A percentile compares a stretch with the other conserved stretches of the same genome.
Evolutionary conservation across 2,113 vertebrate genomes (phyloP).

Genomic region (Gymnarchus niloticus): DNA sequence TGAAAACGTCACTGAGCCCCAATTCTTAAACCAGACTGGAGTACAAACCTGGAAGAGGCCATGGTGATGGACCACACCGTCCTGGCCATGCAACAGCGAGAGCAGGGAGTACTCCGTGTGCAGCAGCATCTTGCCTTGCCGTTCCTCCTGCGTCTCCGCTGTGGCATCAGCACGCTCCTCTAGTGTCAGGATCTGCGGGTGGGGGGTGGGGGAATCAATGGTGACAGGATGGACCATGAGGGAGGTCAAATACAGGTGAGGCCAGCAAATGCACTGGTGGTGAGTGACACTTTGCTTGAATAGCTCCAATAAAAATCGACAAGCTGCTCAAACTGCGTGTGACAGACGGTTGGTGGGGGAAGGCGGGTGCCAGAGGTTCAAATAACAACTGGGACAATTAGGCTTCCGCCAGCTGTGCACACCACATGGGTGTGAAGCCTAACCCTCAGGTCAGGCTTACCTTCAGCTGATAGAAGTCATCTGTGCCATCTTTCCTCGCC

Average conservation of each 20-base stretch:
- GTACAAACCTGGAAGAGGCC: slow-evolving; percentile 88
- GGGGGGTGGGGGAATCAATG: slow-evolving; percentile 18
- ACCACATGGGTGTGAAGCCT: too few species aligned
- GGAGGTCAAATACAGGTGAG: neutral
- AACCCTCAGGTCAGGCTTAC: slow-evolving; percentile 53
- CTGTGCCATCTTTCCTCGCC: slow-evolving; percentile 93
- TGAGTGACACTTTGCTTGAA: neutral
- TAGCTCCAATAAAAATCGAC: neutral
- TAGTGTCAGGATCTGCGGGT: slow-evolving; percentile 84
- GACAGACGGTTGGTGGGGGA: too few species aligned
- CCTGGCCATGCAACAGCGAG: slow-evolving; percentile 91
- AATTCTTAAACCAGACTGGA: neutral
- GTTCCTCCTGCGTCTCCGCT: slow-evolving; percentile 90
- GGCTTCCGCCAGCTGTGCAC: neutral
- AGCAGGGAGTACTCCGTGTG: slow-evolving; percentile 95
- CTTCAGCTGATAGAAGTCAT: slow-evolving; percentile 98
- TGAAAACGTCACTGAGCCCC: too few species aligned
- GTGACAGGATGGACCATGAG: slow-evolving; percentile 25
- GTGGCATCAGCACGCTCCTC: slow-evolving; percentile 84
- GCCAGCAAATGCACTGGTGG: too few species aligned
- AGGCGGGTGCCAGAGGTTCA: slow-evolving; percentile 49
- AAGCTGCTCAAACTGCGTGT: neutral
- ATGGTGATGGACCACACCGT: slow-evolving; percentile 95
- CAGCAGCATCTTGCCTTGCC: slow-evolving; percentile 97
- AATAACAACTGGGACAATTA: slow-evolving; percentile 22